A percentile compares a stretch with the other conserved stretches of the same genome.
These are phyloP conservation scores for Turdus rufiventris DNA, from an alignment of 2,113 vertebrate species.

Conservation along the genomic window DNA sequence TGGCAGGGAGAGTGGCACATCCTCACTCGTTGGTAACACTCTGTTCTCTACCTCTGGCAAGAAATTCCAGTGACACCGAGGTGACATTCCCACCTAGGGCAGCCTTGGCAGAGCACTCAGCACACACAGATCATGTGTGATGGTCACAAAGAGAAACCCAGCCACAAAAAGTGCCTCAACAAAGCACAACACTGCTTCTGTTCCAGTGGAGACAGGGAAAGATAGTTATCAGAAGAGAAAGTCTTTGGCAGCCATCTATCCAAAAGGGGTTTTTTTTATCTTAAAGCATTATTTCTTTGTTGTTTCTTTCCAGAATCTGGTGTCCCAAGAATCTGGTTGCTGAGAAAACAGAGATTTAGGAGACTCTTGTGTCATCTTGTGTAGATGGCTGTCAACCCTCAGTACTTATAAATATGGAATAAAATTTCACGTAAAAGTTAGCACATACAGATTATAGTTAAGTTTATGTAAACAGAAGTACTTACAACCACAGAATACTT, in stretches of 20 bases:
- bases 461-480: background rate
- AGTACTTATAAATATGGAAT: background rate
- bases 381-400: background rate
- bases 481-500: background rate
- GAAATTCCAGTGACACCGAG: accelerated
- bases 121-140: background rate
- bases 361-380: background rate
- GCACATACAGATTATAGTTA: background rate
- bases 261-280: accelerated
- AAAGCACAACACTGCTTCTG: background rate
- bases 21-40: no score
- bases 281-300: background rate
- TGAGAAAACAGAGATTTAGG: background rate
- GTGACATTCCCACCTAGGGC: background rate
- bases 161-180: background rate
- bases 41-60: no score
- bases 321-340: background rate
- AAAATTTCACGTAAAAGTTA: background rate
- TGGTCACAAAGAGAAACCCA: background rate
- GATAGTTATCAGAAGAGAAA: background rate
- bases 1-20: background rate
- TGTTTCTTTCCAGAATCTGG: background rate
- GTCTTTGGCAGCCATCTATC: background rate
- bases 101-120: background rate
- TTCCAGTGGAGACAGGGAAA: background rate